Conservation (phyloP, 1,140 invertebrate genomes). For the Scaptomyza montana region DNA sequence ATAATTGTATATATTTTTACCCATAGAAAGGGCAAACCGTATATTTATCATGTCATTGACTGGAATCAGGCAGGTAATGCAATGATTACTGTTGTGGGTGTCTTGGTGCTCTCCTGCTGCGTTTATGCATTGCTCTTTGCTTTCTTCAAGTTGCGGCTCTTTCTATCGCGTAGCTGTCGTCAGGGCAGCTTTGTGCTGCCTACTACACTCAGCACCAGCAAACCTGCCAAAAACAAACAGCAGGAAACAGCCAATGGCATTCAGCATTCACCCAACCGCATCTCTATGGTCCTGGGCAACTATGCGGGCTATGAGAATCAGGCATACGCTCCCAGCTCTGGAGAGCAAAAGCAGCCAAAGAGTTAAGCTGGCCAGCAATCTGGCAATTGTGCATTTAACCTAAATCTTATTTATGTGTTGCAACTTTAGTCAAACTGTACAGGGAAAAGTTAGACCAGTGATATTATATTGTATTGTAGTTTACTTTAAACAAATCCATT, state of each 20-base stretch:
- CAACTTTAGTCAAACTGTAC: slow-evolving; percentile 48
- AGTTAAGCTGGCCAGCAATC: slow-evolving; percentile 14
- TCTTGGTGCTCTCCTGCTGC: slow-evolving; percentile 84
- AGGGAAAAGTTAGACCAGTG: slow-evolving; percentile 62
- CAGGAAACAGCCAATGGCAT: slow-evolving; percentile 52
- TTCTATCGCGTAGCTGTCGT: slow-evolving; percentile 57
- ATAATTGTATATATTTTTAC: background rate
- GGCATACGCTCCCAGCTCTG: slow-evolving; percentile 52
- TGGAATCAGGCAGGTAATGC: slow-evolving; percentile 86
- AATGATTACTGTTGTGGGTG: slow-evolving; percentile 84
- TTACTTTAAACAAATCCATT: slow-evolving; percentile 50
- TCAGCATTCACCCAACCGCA: slow-evolving; percentile 73
- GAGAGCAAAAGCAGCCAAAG: slow-evolving; percentile 44
- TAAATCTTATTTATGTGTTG: background rate
- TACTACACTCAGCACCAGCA: slow-evolving; percentile 34
- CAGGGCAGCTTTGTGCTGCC: slow-evolving; percentile 59
- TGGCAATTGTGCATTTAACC: background rate
- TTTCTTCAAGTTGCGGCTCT: slow-evolving; percentile 72
- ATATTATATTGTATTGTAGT: slow-evolving; percentile 64
- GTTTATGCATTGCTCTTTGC: slow-evolving; percentile 76
- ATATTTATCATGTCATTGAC: slow-evolving; percentile 88
- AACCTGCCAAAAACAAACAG: slow-evolving; percentile 14
- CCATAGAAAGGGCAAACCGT: slow-evolving; percentile 85
- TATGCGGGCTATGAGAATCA: slow-evolving; percentile 72
- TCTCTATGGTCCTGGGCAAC: slow-evolving; percentile 80